A percentile compares a stretch with the other conserved stretches of the same genome.
Conservation (phyloP, 2,113 vertebrate species). For the Stictonetta naevosa region DNA sequence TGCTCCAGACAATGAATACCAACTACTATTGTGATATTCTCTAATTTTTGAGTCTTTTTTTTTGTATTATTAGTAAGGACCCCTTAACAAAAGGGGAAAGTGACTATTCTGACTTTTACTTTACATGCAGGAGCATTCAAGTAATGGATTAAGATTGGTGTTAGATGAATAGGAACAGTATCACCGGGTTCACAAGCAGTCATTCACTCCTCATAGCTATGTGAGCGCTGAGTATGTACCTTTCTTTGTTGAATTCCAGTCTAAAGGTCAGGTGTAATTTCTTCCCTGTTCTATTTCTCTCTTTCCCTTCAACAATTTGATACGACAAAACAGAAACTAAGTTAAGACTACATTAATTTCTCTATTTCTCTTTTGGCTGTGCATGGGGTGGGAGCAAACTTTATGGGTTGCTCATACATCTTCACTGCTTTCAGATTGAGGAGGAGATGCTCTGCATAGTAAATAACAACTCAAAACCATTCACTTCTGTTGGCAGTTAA, state of each 20-base stretch:
- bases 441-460: background rate
- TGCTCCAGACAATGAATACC: background rate
- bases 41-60: background rate
- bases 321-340: background rate
- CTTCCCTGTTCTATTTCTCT: background rate
- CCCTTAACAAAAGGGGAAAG: background rate
- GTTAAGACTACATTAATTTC: background rate
- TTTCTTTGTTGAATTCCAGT: background rate
- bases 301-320: background rate
- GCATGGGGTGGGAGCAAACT: background rate
- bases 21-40: background rate
- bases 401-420: background rate
- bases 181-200: background rate
- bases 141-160: background rate
- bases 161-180: background rate
- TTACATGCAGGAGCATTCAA: background rate
- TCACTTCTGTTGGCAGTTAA: background rate
- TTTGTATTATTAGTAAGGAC: background rate
- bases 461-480: background rate
- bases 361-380: background rate
- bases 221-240: background rate
- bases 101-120: background rate
- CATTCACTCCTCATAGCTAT: background rate
- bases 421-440: background rate
- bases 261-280: background rate